phyloP scores from a whole-genome alignment of 2,888 invertebrate species.

The Anoplius nigerrimus region DNA sequence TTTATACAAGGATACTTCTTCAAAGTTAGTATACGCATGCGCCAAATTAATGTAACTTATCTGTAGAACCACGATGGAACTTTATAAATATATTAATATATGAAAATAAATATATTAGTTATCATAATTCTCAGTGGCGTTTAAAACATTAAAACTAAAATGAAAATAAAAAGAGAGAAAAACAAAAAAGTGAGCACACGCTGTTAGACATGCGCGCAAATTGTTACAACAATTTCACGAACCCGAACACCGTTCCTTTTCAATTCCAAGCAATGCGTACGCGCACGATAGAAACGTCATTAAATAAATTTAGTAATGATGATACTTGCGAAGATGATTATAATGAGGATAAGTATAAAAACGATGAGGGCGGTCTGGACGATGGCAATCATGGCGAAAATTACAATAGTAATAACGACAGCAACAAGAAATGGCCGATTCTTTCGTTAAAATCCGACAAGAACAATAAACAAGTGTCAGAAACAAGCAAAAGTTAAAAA shows the following conservation, averaged over 20 bases:
- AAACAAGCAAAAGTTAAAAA: slow-evolving; percentile 65
- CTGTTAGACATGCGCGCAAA: slow-evolving; percentile 1
- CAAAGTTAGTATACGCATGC: slow-evolving; percentile 69
- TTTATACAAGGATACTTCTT: slow-evolving; percentile 52
- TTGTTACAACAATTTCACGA: slow-evolving; percentile 16
- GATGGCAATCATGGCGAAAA: too few relatives aligned
- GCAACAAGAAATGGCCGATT: slow-evolving; percentile 14
- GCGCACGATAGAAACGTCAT: too few relatives aligned
- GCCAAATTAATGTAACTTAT: slow-evolving; percentile 52
- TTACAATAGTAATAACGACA: too few relatives aligned
- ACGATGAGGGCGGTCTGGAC: too few relatives aligned
- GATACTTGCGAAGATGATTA: too few relatives aligned
- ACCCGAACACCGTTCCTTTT: too few relatives aligned
- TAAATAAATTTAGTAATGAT: too few relatives aligned
- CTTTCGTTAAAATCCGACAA: slow-evolving; percentile 18
- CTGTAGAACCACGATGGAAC: slow-evolving; percentile 24
- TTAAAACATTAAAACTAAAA: too few relatives aligned
- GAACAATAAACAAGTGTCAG: slow-evolving; percentile 34
- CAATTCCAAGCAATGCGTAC: too few relatives aligned
- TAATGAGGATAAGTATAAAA: too few relatives aligned
- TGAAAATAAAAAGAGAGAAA: slow-evolving; percentile 24
- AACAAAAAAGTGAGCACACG: slow-evolving; percentile 32
- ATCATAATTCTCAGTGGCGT: slow-evolving; percentile 8
- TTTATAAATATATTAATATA: slow-evolving; percentile 29
- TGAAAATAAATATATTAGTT: slow-evolving; percentile 32